Percentiles rank a stretch among this genome's conserved stretches.
phyloP scores from a whole-genome alignment of 2,797 vertebrate species.

The Jordanella pulchra region DNA sequence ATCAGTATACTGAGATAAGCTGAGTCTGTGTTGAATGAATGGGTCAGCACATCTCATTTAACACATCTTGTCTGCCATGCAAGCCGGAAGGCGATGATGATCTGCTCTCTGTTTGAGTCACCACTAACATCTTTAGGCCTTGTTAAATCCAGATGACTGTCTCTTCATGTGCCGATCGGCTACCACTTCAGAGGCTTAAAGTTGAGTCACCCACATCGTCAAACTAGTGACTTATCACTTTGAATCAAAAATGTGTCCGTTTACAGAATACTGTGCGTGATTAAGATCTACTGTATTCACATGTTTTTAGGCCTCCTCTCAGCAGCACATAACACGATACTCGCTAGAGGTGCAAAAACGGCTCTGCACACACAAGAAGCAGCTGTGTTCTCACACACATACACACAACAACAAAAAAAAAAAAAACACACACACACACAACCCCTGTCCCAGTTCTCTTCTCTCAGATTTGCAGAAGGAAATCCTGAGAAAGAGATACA shows the following conservation, averaged over 20 bases:
- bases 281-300: conserved; percentile 9
- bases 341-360: conserved; percentile 17
- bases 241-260: conserved; percentile 24
- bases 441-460: conserved; percentile 50
- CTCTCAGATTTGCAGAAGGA: conserved; percentile 64
- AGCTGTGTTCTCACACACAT: conserved; percentile 20
- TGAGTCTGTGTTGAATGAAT: not conserved
- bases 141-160: conserved; percentile 13
- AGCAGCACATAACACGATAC: conserved; percentile 4
- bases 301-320: conserved; percentile 19
- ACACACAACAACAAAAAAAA: conserved; percentile 12
- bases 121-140: conserved; percentile 1
- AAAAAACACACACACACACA: conserved; percentile 16
- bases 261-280: conserved; percentile 8
- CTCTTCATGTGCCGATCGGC: not conserved
- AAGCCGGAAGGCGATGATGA: not conserved
- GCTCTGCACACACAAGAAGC: conserved; percentile 21
- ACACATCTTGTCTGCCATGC: conserved; percentile 13
- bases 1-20: not conserved
- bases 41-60: conserved; percentile 13
- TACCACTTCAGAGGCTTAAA: conserved; percentile 18
- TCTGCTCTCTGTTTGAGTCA: conserved; percentile 39
- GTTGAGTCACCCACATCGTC: not conserved
- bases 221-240: conserved; percentile 26
- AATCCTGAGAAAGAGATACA: conserved; percentile 64